Evolutionary conservation across 2,113 vertebrate genomes (phyloP).

Genomic region (cat (Felis catus)): DNA sequence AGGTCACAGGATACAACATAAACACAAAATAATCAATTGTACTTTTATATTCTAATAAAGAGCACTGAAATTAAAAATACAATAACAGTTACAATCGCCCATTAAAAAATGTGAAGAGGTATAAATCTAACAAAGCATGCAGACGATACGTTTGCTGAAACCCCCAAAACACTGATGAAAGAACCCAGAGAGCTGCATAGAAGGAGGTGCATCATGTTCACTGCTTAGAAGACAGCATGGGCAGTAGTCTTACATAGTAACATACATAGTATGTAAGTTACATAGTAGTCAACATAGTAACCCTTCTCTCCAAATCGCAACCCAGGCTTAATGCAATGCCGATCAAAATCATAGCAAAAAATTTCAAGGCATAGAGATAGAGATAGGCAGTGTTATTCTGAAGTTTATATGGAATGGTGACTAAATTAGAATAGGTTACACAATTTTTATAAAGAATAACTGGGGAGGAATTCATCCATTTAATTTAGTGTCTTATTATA

Average conservation of each 20-base stretch:
- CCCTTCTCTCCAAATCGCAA: neutral
- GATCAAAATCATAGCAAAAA: neutral
- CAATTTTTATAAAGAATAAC: neutral
- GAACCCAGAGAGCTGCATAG: neutral
- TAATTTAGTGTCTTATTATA: rapidly evolving
- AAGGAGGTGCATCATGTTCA: neutral
- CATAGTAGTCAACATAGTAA: too few relatives aligned
- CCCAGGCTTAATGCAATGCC: too few relatives aligned
- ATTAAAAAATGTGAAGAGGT: neutral
- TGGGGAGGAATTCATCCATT: neutral
- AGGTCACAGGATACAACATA: neutral
- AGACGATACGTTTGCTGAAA: neutral
- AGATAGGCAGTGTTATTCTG: neutral
- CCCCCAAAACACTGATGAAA: neutral
- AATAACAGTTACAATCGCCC: neutral
- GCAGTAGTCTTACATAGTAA: neutral
- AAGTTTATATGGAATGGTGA: neutral
- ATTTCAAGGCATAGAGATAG: neutral
- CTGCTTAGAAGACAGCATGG: neutral
- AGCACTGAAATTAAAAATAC: neutral
- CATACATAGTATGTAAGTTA: too few relatives aligned
- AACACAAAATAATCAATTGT: neutral
- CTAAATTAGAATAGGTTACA: neutral
- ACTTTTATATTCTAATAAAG: neutral
- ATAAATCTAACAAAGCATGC: neutral